phyloP scores from a whole-genome alignment of 2,888 invertebrate species.

The Scaptomyza parva region DNA sequence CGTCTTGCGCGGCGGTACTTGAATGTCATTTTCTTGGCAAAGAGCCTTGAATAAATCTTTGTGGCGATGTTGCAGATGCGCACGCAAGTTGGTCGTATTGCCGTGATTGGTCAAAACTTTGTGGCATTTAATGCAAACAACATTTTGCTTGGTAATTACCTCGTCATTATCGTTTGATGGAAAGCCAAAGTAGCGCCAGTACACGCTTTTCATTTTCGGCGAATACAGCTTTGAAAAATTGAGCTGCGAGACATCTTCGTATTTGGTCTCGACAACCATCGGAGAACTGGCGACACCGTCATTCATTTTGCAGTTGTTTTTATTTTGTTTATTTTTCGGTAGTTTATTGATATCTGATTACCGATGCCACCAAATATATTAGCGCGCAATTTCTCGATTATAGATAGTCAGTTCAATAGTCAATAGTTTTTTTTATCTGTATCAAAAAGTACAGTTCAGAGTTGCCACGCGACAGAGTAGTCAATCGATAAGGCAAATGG shows the following conservation, averaged over 20 bases:
- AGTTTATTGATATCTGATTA: constrained; percentile 60
- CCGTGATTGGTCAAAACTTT: constrained; percentile 83
- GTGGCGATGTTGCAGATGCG: constrained; percentile 83
- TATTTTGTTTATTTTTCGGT: constrained; percentile 20
- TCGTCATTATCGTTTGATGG: constrained; percentile 83
- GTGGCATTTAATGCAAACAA: constrained; percentile 83
- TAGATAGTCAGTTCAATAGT: constrained; percentile 79
- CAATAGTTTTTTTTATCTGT: constrained; percentile 80
- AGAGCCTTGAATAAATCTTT: constrained; percentile 80
- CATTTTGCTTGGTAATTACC: constrained; percentile 84
- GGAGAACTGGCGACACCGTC: constrained; percentile 64
- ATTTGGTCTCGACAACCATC: constrained; percentile 63
- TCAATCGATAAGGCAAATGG: constrained; percentile 74
- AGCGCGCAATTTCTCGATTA: constrained; percentile 80
- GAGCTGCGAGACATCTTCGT: constrained; percentile 73
- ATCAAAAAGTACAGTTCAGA: constrained; percentile 77
- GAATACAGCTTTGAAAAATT: constrained; percentile 83
- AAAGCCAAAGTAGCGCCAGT: constrained; percentile 85
- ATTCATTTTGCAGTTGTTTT: constrained; percentile 47
- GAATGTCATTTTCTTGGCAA: constrained; percentile 80
- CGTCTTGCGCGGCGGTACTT: constrained; percentile 79
- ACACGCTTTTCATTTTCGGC: constrained; percentile 84
- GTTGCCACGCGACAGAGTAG: constrained; percentile 75
- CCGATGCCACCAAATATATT: constrained; percentile 67
- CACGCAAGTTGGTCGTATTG: constrained; percentile 84